Conservation (phyloP, 2,888 invertebrate genomes). For the Pemphredon lugubris region DNA sequence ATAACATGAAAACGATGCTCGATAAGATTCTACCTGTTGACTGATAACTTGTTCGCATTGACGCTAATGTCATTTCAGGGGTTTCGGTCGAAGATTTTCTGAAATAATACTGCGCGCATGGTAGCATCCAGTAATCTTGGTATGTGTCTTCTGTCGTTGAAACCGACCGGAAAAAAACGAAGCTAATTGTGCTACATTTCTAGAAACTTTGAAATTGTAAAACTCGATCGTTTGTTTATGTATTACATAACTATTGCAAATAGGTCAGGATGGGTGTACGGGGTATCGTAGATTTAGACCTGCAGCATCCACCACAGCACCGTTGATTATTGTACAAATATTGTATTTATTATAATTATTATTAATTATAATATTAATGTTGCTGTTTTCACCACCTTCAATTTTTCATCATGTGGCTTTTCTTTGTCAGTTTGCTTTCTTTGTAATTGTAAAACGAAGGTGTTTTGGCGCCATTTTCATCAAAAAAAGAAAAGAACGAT, state of each 20-base stretch:
- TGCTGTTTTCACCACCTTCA: constrained; percentile 79
- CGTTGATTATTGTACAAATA: constrained; percentile 81
- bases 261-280: constrained; percentile 57
- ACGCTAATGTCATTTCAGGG: constrained; percentile 23
- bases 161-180: not conserved
- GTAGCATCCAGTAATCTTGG: constrained; percentile 5
- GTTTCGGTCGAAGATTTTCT: constrained; percentile 35
- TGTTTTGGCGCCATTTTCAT: constrained; percentile 63
- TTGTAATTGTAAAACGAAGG: constrained; percentile 65
- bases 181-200: not conserved
- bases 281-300: constrained; percentile 60
- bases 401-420: constrained; percentile 72
- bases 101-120: constrained; percentile 4
- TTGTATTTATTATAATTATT: constrained; percentile 81
- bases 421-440: constrained; percentile 69
- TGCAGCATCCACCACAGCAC: constrained; percentile 77
- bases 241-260: constrained; percentile 10
- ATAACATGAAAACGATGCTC: constrained; percentile 27
- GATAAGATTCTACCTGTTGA: constrained; percentile 29
- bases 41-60: constrained; percentile 17
- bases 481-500: constrained; percentile 39
- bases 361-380: constrained; percentile 81
- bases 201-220: constrained; percentile 16
- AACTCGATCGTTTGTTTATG: constrained; percentile 16
- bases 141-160: constrained; percentile 16